Evolutionary conservation across 2,888 invertebrate species (phyloP), one percentile per base, ranked within the genome.

Genomic region (Matsumyia berberina): DNA sequence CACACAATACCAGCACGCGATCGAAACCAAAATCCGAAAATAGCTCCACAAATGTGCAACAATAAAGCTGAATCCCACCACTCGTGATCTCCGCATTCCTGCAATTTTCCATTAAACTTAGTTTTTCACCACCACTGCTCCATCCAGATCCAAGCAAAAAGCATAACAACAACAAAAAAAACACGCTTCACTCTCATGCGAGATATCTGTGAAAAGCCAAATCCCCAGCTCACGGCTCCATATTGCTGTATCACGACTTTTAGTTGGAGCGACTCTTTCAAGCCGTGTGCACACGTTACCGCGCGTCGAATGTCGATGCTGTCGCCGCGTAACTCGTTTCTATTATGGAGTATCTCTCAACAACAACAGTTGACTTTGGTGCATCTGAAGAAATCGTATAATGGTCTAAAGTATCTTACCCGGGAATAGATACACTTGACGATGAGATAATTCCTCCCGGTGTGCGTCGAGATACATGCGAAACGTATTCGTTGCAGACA

Each of bases 201-300:
- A 83, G 72, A 74, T 60, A 74, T 60, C 35, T 57, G 46, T 51
- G n/a, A 33, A 60, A 62, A 60, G 9, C 46, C 8, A 69, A 76
- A 44, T 51, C 49, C 29, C 9, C 33, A 44, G 64, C 62, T 62
- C 58, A 53, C 55, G 29, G 72, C 73, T 60, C 39, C 57, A 57
- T 49, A 78, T 58, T 51, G 58, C 58, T 80, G 19, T 80, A 62
- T 76, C 81, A 76, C 76, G 76, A 76, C 49, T 70, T 77, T 83
- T 79, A 83, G 83, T 83, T 57, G 46, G 58, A 83, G 60, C 73
- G 73, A 78, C 67, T 83, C 83, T 67, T 73, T 64, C 83, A 83
- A 79, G 60, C 62, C 62, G 73, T 51, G 57, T 66, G 73, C 73
- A 83, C 79, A 83, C 60, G 72, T 42, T 60, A 55, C 60, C 74